These are phyloP conservation scores for Anticlea derivata DNA, from an alignment of 2,888 invertebrate species.

Conservation along the genomic window DNA sequence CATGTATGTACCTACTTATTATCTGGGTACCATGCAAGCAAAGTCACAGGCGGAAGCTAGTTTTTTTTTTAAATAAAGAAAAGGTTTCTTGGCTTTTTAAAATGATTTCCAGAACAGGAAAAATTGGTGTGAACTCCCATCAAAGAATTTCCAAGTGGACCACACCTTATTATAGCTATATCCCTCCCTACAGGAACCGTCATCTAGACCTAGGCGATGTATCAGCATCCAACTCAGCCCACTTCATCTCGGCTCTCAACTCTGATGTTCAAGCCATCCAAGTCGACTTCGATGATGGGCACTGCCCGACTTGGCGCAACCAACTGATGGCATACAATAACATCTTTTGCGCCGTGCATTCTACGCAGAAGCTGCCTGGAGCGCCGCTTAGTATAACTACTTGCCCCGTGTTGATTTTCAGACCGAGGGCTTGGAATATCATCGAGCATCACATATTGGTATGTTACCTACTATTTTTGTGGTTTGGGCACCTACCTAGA, in stretches of 20 bases:
- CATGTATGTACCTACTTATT: too few species aligned
- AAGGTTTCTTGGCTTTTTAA: too few species aligned
- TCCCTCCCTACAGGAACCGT: conserved; percentile 69
- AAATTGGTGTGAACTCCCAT: too few species aligned
- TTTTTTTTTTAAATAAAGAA: too few species aligned
- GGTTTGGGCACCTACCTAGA: too few species aligned
- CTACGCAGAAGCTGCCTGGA: conserved; percentile 71
- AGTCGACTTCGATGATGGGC: conserved; percentile 89
- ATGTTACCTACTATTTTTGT: too few species aligned
- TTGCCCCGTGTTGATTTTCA: conserved; percentile 85
- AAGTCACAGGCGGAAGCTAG: too few species aligned
- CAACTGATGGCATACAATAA: conserved; percentile 86
- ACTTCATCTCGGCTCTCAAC: conserved; percentile 81
- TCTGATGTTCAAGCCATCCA: conserved; percentile 84
- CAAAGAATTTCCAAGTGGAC: too few species aligned
- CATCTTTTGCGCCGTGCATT: conserved; percentile 77
- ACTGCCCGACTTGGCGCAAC: conserved; percentile 89
- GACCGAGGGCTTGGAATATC: conserved; percentile 90
- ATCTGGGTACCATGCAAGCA: too few species aligned
- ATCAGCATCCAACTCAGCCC: conserved; percentile 83
- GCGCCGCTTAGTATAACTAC: conserved; percentile 77
- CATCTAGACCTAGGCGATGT: conserved; percentile 87
- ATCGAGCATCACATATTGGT: conserved; percentile 86
- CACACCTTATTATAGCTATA: too few species aligned
- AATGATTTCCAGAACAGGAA: too few species aligned